Base-by-base conservation (phyloP, 2,797 vertebrate species). In the Serranus cabrilla region DNA sequence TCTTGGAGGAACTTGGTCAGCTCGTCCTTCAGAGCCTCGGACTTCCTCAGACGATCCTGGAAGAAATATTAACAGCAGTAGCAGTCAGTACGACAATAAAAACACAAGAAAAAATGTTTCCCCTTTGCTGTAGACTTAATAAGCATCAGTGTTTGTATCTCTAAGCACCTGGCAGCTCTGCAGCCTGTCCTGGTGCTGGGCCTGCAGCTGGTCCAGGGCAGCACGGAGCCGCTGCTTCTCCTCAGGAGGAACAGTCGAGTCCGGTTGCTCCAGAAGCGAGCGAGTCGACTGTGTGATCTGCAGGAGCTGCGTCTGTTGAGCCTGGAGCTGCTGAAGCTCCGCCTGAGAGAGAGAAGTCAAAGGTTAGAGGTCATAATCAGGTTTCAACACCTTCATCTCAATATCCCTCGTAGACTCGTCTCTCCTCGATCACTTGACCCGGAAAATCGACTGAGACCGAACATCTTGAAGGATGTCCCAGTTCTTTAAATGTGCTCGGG, bases 1-100 rank as follows among this genome's bases (percentile, higher is more conserved):
- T 99, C 98, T 80, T 93, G 93, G 23, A 98, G 82, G 87, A 99
- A 99, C 74, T 99, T 99, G 0, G 93, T 92, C 43, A 99, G 91
- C 87, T 99, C 98, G 0, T 99, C 98, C 65, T 94, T 83, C 39
- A 99, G 91, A 11, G 92, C 83, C 74, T 99, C 98, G 0, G 86
- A 95, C 21, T 88, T 95, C 61, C 97, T 97, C 70, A 99, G 89
- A 58, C 87, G 95, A 16, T 90, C 80, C 89, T 94, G 1, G 2
- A 64, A 52, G 23, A 47, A 17, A 62, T 0, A 27, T 17, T 51
- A 2, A 66, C 3, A 51, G n/a, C 3, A 47, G 11, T 0, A 25
- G 4, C 27, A 51, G 18, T 69, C 11, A 21, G n/a, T 34, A 34
- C 3, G 17, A 34, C 27, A 52, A 56, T 1, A 50, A 4, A 12